Base-by-base conservation (phyloP, 2,113 vertebrate species). In the Laticauda colubrina region DNA sequence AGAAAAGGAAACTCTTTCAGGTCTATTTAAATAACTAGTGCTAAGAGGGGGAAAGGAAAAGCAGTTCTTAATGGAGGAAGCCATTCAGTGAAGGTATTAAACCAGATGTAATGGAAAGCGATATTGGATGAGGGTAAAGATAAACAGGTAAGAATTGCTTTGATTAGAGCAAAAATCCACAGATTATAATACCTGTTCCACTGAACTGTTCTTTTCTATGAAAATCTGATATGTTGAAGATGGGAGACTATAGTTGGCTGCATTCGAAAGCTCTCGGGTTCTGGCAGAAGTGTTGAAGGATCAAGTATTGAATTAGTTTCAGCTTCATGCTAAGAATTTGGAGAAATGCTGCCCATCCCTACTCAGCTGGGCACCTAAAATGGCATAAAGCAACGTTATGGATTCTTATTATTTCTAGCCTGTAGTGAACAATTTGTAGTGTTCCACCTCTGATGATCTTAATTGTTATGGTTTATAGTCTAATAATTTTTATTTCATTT, bases 1-100 rank as follows among this genome's bases (percentile, higher is more conserved):
- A 54, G 57, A 91, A 54, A 86, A 64, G 26, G 53, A 34, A 89
- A 91, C 21, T 7, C 48, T 89, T 91, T 93, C 54, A 91, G 90
- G 87, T 91, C 87, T 34, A 91, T 89, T 91, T 89, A 89, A 93
- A 54, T 10, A 86, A 54, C 48, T 88, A 55, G 45, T 86, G 11
- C 56, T 54, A 90, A 59, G 55, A 90, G 81, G 45, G 81, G 88
- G 87, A 90, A 43, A 93, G 54, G n/a, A 9, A 85, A 89, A 51
- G 23, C 34, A 91, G 87, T 93, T 54, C 55, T 89, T 61, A 53
- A 91, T 93, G 87, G 24, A 61, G 48, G 81, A 64, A 87, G 69
- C 87, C 43, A 75, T 85, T 89, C 87, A 89, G 55, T 24, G 43
- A 75, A 89, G 69, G 54, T 18, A 89, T 56, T 56, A 85, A 89